A percentile compares a stretch with the other conserved stretches of the same genome.
Conservation (phyloP, 2,113 vertebrate species). For the Cyanoderma ruficeps region DNA sequence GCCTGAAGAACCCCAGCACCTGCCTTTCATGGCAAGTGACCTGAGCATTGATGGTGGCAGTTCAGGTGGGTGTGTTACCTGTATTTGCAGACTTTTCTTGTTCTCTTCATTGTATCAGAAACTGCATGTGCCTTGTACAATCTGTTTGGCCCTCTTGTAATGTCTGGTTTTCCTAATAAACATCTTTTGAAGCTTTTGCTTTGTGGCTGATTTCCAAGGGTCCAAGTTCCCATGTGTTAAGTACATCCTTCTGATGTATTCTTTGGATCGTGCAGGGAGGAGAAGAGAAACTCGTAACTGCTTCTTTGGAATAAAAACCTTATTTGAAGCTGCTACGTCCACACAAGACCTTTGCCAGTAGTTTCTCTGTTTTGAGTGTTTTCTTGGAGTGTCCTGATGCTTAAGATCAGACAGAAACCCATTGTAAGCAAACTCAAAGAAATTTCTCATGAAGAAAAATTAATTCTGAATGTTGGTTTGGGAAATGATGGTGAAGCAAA, state of each 20-base stretch:
- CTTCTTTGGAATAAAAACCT: neutral
- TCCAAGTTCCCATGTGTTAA: neutral
- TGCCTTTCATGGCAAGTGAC: neutral
- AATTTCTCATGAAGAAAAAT: neutral
- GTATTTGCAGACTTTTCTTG: neutral
- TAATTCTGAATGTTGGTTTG: neutral
- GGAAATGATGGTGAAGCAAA: neutral
- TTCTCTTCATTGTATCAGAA: neutral
- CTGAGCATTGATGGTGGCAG: neutral
- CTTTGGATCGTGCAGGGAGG: neutral
- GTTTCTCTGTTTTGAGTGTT: neutral
- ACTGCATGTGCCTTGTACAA: neutral
- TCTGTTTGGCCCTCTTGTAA: conserved; percentile 61
- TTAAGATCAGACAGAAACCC: neutral
- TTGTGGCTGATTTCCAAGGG: conserved; percentile 67
- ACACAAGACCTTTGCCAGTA: neutral
- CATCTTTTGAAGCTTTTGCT: conserved; percentile 61
- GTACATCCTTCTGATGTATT: neutral
- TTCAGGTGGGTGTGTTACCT: conserved; percentile 65
- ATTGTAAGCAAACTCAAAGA: neutral
- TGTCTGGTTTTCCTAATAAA: conserved; percentile 72
- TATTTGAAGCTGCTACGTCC: neutral
- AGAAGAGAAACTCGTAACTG: neutral
- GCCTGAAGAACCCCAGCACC: neutral
- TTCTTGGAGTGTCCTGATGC: neutral